A percentile compares a stretch with the other conserved stretches of the same genome.
These are phyloP conservation scores for Brachionichthys hirsutus DNA, from an alignment of 2,113 vertebrate species.

Conservation along the genomic window DNA sequence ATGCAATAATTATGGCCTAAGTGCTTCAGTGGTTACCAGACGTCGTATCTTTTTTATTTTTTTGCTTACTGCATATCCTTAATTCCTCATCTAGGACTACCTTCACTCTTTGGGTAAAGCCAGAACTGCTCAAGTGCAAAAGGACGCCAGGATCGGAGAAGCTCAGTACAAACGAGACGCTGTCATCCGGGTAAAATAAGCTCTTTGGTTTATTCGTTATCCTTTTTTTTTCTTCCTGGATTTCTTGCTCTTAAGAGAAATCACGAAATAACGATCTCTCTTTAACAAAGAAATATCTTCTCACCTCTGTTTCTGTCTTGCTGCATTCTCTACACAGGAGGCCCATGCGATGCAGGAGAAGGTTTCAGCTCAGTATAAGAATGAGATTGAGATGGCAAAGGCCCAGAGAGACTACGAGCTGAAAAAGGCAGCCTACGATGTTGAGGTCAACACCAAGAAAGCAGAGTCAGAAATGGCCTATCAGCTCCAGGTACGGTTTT, in stretches of 20 bases:
- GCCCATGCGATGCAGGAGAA: conserved; percentile 90
- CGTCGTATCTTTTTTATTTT: not conserved
- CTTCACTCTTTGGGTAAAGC: conserved; percentile 89
- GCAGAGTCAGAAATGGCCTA: conserved; percentile 92
- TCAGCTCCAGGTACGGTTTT: conserved; percentile 85
- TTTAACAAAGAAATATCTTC: not conserved
- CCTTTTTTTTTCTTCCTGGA: too few relatives aligned
- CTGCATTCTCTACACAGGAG: conserved; percentile 72
- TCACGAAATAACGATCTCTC: too few relatives aligned
- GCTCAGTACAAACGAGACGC: conserved; percentile 90
- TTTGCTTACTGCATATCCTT: conserved; percentile 10
- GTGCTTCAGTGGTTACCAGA: conserved; percentile 32
- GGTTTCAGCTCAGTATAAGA: conserved; percentile 88
- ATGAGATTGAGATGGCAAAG: conserved; percentile 94
- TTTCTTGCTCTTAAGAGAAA: too few relatives aligned
- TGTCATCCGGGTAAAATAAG: conserved; percentile 80
- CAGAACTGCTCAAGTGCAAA: conserved; percentile 91
- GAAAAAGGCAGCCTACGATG: conserved; percentile 87
- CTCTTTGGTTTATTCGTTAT: too few relatives aligned
- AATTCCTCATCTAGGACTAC: conserved; percentile 78
- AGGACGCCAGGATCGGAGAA: conserved; percentile 89
- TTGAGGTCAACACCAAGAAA: conserved; percentile 89
- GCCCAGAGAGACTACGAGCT: conserved; percentile 89
- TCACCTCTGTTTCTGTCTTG: conserved; percentile 8
- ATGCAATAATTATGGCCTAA: conserved; percentile 35